Base-by-base conservation (phyloP, 2,113 vertebrate genomes). In the Leptosomus discolor region DNA sequence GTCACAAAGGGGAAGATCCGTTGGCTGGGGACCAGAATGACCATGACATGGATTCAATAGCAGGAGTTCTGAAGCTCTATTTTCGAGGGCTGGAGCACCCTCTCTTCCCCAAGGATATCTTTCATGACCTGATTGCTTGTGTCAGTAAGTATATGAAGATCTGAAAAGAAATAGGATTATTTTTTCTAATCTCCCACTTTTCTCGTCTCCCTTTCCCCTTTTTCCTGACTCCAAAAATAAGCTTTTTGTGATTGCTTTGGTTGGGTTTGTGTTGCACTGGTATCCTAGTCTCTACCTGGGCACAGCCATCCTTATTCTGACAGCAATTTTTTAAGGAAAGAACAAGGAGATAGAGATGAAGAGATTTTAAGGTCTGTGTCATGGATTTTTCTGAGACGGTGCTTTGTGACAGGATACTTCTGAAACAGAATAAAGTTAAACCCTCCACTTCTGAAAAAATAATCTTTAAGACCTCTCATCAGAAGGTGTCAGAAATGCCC, bases 41-140 rank as follows among this genome's bases (percentile, higher is more conserved):
- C 97, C 99, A 99, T 8, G 99, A 99, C 98, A 99, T 99, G 99
- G 99, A 99, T 97, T 99, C 99, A 71, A 99, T 99, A 85, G 99
- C 99, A 41, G 99, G 99, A 5, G 99, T 99, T 48, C 98, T 99
- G 68, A 99, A 99, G 96, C 99, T 99, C 68, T 99, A 99, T 91
- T 99, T 99, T 86, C 98, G 99, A 97, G 99, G 99, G 4, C 78
- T 99, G 96, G 99, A 99, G 83, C 98, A 99, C 19, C 99, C 99
- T 17, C 99, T 99, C 45, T 99, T 99, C 97, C 99, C 99, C 26
- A 99, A 99, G 98, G 99, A 99, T 97, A 99, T 99, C 98, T 99
- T 99, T 96, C 99, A 99, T 88, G 99, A 99, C 92, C 98, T 99
- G 92, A 99, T 99, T 94, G 98, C 99, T 97, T 99, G 99, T 73